Conservation (phyloP, 2,797 vertebrate genomes). For the Nannoperca australis region DNA sequence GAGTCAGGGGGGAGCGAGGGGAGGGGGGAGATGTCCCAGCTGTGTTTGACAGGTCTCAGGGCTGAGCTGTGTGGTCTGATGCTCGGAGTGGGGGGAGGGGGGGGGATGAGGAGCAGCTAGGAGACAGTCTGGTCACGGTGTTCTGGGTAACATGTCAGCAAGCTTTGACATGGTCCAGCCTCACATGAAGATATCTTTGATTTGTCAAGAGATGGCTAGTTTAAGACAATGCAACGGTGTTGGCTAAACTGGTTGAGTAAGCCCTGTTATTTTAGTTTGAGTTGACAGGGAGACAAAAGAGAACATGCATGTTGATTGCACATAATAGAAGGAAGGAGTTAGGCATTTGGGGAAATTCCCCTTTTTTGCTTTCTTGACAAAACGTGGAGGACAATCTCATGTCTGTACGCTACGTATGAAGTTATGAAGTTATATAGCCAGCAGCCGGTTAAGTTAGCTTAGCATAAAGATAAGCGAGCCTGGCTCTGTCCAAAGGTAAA, state of each 20-base stretch:
- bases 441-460: not conserved
- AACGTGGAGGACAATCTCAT: not conserved
- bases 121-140: constrained; percentile 69
- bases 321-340: not conserved
- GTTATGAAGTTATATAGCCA: not conserved
- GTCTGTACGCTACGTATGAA: not conserved
- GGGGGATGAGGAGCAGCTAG: constrained; percentile 25
- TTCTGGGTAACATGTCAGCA: constrained; percentile 76
- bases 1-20: constrained; percentile 12
- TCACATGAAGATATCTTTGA: constrained; percentile 56
- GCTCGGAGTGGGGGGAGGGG: constrained; percentile 33
- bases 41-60: constrained; percentile 84
- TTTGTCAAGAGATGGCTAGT: constrained; percentile 46
- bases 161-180: constrained; percentile 72
- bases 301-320: not conserved
- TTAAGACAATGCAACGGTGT: constrained; percentile 31
- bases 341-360: not conserved
- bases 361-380: not conserved
- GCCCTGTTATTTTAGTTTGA: constrained; percentile 20
- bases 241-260: not conserved
- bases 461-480: not conserved
- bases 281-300: constrained; percentile 3
- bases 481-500: not conserved
- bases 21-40: constrained; percentile 79
- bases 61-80: constrained; percentile 82